phyloP scores from a whole-genome alignment of 2,113 vertebrate species.

The Catagonus wagneri region DNA sequence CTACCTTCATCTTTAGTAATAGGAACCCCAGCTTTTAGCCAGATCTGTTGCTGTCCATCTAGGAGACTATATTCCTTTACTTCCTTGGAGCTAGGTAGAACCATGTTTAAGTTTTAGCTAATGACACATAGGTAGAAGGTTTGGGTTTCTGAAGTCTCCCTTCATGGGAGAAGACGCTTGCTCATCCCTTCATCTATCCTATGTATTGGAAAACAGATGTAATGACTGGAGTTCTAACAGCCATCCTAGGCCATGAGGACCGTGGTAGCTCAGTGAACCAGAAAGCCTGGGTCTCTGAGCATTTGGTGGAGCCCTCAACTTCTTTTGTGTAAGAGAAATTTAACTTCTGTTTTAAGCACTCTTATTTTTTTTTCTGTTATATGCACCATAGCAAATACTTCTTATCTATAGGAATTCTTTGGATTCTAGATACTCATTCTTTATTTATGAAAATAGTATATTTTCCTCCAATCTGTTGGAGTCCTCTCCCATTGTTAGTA shows the following conservation, averaged over 20 bases:
- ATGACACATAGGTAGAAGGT: neutral
- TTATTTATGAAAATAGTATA: constrained; percentile 34
- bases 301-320: neutral
- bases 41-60: neutral
- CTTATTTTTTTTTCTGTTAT: neutral
- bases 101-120: neutral
- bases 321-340: neutral
- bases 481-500: constrained; percentile 1
- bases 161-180: neutral
- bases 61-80: neutral
- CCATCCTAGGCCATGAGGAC: neutral
- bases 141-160: neutral
- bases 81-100: neutral
- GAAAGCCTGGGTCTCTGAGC: neutral
- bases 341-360: neutral
- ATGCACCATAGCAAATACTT: neutral
- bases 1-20: constrained; percentile 22
- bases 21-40: constrained; percentile 8
- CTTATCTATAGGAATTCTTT: constrained; percentile 10
- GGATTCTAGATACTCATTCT: neutral
- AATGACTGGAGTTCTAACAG: neutral
- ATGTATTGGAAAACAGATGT: neutral
- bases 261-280: neutral
- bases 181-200: neutral
- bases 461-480: neutral